A percentile compares a stretch with the other conserved stretches of the same genome.
These are phyloP conservation scores for Harmothoe impar DNA, from an alignment of 2,888 invertebrate genomes.

Conservation along the genomic window DNA sequence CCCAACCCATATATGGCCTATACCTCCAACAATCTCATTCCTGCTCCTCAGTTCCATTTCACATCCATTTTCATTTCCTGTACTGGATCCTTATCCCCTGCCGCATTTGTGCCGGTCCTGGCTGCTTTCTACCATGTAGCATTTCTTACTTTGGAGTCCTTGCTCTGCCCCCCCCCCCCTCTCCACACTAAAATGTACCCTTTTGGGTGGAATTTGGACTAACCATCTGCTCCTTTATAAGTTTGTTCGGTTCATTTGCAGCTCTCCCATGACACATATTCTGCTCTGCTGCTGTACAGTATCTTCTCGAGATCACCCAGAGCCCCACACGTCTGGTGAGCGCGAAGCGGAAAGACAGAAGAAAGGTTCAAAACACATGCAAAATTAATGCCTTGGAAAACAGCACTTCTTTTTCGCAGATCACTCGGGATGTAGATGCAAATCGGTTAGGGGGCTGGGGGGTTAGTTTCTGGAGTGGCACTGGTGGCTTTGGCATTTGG, in stretches of 20 bases:
- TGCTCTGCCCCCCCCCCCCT: neutral
- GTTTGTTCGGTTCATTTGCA: neutral
- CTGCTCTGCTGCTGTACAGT: neutral
- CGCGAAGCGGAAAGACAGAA: neutral
- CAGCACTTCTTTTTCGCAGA: neutral
- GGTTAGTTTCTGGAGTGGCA: neutral
- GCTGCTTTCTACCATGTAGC: too few species aligned
- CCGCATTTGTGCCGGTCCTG: neutral
- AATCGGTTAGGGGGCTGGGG: neutral
- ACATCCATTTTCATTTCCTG: neutral
- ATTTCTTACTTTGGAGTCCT: neutral
- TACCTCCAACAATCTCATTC: neutral
- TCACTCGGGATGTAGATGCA: slow-evolving; percentile 19
- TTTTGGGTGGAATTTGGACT: neutral
- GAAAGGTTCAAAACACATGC: neutral
- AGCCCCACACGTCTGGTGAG: neutral
- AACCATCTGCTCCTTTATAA: neutral
- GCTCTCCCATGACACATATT: slow-evolving; percentile 7
- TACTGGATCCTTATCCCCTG: neutral
- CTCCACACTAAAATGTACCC: neutral
- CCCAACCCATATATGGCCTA: neutral
- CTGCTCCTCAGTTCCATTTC: neutral
- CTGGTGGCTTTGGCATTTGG: slow-evolving; percentile 6
- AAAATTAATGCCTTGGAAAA: neutral
- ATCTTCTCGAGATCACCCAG: neutral